These are phyloP conservation scores for Oryzias melastigma DNA, from an alignment of 2,113 vertebrate genomes.

Conservation along the genomic window DNA sequence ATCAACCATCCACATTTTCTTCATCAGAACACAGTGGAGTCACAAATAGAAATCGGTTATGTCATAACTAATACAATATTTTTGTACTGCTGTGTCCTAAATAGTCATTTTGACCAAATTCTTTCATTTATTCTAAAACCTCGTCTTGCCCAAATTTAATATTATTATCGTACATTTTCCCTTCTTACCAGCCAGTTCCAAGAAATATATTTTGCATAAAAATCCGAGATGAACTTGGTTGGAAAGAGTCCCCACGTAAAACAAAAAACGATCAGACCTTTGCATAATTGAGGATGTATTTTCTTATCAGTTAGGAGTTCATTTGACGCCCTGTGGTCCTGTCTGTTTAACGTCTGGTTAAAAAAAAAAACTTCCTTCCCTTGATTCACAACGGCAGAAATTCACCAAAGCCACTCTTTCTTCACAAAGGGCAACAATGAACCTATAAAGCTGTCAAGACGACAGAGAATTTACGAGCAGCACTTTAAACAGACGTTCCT, in stretches of 20 bases:
- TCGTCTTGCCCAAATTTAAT: too few relatives aligned
- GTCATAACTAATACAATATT: too few relatives aligned
- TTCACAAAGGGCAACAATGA: slow-evolving; percentile 65
- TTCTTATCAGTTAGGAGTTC: slow-evolving; percentile 22
- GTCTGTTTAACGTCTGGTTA: slow-evolving; percentile 41
- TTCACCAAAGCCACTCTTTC: slow-evolving; percentile 46
- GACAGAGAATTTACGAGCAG: slow-evolving; percentile 56
- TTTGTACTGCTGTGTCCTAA: too few relatives aligned
- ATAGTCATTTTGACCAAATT: too few relatives aligned
- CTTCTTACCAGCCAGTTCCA: too few relatives aligned
- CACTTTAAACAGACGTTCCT: slow-evolving; percentile 55
- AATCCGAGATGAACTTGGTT: neutral
- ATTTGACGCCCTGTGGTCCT: slow-evolving; percentile 28
- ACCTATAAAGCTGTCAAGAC: slow-evolving; percentile 69
- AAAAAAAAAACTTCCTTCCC: slow-evolving; percentile 50
- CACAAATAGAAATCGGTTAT: too few relatives aligned
- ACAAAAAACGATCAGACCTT: neutral
- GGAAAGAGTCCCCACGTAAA: neutral
- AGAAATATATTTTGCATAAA: neutral
- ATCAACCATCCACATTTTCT: too few relatives aligned
- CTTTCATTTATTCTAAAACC: too few relatives aligned
- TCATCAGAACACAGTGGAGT: too few relatives aligned
- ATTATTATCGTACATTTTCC: too few relatives aligned
- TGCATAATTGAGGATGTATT: slow-evolving; percentile 9
- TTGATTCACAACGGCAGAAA: slow-evolving; percentile 61